phyloP scores from a whole-genome alignment of 2,113 vertebrate genomes.

The Epinephelus moara region DNA sequence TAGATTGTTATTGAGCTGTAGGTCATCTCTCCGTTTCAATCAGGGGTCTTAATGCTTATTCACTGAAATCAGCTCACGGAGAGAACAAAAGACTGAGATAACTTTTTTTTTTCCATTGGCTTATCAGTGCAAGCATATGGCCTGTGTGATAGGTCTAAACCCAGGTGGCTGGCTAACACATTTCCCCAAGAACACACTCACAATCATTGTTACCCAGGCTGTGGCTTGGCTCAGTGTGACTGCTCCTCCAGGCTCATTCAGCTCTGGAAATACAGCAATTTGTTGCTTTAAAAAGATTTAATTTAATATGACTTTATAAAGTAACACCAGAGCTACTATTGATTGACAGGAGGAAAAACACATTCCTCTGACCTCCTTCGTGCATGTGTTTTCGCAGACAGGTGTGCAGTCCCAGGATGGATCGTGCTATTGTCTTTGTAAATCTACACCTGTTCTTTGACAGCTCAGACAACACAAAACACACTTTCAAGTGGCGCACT shows the following conservation, averaged over 20 bases:
- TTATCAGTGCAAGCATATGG: slow-evolving; percentile 61
- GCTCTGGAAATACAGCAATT: background rate
- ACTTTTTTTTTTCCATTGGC: background rate
- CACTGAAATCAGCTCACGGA: slow-evolving; percentile 41
- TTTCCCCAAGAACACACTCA: slow-evolving; percentile 16
- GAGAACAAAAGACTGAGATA: slow-evolving; percentile 55
- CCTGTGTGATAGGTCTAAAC: slow-evolving; percentile 42
- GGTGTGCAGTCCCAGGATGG: slow-evolving; percentile 59
- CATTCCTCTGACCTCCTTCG: slow-evolving; percentile 18
- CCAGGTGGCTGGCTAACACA: slow-evolving; percentile 34
- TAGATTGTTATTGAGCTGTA: slow-evolving; percentile 26
- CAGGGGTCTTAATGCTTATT: slow-evolving; percentile 8
- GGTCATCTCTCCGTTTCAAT: slow-evolving; percentile 24
- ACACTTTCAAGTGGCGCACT: slow-evolving; percentile 59
- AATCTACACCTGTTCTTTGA: slow-evolving; percentile 58
- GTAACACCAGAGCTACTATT: slow-evolving; percentile 7
- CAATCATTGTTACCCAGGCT: background rate
- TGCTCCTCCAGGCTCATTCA: background rate
- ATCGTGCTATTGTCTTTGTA: slow-evolving; percentile 65
- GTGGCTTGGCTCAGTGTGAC: background rate
- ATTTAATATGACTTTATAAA: slow-evolving; percentile 13
- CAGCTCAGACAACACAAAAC: slow-evolving; percentile 75
- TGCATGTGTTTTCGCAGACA: slow-evolving; percentile 53
- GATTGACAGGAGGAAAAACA: background rate
- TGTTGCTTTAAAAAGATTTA: background rate